Evolutionary conservation across 1,140 invertebrate genomes (phyloP).

Genomic region (Stegodyphus mimosarum): DNA sequence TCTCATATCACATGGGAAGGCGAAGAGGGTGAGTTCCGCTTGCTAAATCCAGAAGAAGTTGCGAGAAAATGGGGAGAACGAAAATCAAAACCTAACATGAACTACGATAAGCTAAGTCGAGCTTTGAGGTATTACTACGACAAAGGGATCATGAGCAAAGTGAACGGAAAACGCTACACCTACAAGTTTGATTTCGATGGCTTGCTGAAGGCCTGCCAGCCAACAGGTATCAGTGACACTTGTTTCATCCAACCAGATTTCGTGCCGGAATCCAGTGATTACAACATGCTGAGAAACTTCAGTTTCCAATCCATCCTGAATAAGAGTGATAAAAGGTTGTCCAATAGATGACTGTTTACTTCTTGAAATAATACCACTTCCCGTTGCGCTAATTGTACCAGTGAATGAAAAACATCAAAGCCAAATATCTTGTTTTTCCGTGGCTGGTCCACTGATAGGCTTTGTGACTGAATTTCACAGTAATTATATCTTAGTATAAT

Average conservation of each 20-base stretch:
- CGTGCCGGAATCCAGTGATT: neutral
- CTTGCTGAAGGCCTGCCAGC: conserved; percentile 64
- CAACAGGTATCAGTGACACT: conserved; percentile 11
- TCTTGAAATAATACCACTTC: no score
- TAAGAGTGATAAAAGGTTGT: no score
- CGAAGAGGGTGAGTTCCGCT: conserved; percentile 95
- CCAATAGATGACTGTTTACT: no score
- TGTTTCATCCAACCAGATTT: conserved; percentile 22
- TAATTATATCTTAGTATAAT: no score
- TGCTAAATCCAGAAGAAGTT: conserved; percentile 97
- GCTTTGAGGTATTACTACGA: conserved; percentile 91
- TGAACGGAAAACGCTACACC: conserved; percentile 71
- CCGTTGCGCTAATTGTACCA: no score
- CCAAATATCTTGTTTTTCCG: no score
- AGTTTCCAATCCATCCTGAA: neutral
- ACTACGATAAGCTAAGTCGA: conserved; percentile 91
- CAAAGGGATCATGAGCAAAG: conserved; percentile 85
- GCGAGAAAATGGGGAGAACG: conserved; percentile 90
- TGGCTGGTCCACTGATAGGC: no score
- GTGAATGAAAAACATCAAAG: no score
- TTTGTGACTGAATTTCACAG: no score
- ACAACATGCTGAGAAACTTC: neutral
- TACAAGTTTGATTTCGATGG: conserved; percentile 70
- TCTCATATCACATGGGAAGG: conserved; percentile 96
- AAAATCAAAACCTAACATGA: conserved; percentile 80